These are phyloP conservation scores for Hyphantria cunea DNA, from an alignment of 1,140 invertebrate genomes.

Conservation along the genomic window DNA sequence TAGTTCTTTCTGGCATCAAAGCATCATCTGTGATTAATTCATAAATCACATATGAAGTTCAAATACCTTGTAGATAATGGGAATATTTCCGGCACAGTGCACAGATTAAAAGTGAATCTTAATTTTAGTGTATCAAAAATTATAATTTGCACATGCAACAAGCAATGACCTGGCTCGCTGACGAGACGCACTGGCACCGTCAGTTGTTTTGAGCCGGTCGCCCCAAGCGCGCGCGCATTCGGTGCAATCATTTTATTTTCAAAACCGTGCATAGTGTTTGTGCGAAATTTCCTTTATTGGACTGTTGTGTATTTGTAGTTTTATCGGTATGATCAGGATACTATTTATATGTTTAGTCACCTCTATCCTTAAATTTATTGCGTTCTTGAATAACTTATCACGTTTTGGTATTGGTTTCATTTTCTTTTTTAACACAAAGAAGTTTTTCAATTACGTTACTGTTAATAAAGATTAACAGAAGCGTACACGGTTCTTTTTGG, in stretches of 20 bases:
- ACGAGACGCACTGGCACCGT: constrained; percentile 64
- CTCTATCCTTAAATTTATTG: constrained; percentile 1
- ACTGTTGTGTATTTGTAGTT: constrained; percentile 16
- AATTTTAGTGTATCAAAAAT: constrained; percentile 32
- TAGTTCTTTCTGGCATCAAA: no score
- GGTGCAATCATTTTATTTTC: constrained; percentile 19
- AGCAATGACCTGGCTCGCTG: constrained; percentile 52
- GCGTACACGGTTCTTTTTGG: constrained; percentile 28
- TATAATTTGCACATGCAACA: constrained; percentile 43
- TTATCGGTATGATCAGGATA: constrained; percentile 1
- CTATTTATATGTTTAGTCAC: neutral
- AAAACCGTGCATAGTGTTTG: constrained; percentile 54
- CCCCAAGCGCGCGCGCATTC: constrained; percentile 45
- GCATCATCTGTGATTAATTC: no score
- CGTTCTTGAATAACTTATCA: constrained; percentile 11
- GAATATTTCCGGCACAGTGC: no score
- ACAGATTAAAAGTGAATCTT: constrained; percentile 15
- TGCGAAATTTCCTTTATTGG: constrained; percentile 9
- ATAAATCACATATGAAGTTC: no score
- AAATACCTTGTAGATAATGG: no score
- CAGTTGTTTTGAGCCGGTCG: constrained; percentile 71
- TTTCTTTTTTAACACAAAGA: constrained; percentile 7
- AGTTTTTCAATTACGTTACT: constrained; percentile 24
- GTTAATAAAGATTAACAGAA: constrained; percentile 40
- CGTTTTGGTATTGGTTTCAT: constrained; percentile 1